phyloP scores from a whole-genome alignment of 2,797 vertebrate species.

The Rhabdophis nuchalis region DNA sequence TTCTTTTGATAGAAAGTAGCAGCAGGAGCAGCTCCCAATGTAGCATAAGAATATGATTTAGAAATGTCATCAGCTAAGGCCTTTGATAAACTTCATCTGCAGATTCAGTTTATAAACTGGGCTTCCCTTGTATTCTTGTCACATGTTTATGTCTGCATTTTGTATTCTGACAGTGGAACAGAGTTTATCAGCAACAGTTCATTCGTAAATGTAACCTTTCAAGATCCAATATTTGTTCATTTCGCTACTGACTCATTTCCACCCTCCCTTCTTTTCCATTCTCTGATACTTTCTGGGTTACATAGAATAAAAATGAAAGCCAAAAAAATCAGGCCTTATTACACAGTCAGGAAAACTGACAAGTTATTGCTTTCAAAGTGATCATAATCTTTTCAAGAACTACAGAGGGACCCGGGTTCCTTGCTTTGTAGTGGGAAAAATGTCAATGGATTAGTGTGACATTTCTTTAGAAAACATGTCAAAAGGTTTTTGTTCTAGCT shows the following conservation, averaged over 20 bases:
- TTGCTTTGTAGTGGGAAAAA: neutral
- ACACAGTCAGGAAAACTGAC: neutral
- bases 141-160: neutral
- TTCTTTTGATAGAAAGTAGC: neutral
- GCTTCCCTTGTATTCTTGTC: neutral
- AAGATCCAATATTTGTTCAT: conserved; percentile 25
- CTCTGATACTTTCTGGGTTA: conserved; percentile 40
- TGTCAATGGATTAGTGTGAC: neutral
- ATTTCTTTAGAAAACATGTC: neutral
- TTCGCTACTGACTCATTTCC: conserved; percentile 26
- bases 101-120: neutral
- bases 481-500: neutral
- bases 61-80: neutral
- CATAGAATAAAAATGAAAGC: conserved; percentile 26
- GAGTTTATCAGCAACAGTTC: conserved; percentile 32
- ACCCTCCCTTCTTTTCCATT: conserved; percentile 40
- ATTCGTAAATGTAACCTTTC: conserved; percentile 34
- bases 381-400: neutral
- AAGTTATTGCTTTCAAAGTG: neutral
- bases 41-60: conserved; percentile 2
- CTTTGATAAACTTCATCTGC: neutral
- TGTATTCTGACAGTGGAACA: neutral
- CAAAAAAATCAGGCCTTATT: conserved; percentile 9
- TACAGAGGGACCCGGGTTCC: neutral
- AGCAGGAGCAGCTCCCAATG: neutral